Evolutionary conservation across 2,113 vertebrate genomes (phyloP).

Genomic region (Melierax canorus): DNA sequence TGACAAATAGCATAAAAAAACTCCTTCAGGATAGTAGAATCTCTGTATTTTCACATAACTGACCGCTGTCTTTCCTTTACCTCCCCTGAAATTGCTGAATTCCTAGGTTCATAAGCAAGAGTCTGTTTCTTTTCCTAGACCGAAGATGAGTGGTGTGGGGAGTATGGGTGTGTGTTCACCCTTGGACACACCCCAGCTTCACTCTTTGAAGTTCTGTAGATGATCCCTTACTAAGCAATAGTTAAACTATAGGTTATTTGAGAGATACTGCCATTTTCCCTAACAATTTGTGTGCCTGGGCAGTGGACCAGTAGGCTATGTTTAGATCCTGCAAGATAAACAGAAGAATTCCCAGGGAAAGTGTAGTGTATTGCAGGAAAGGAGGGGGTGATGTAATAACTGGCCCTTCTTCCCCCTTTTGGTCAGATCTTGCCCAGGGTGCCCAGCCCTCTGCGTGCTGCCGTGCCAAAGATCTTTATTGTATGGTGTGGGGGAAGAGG

Average conservation of each 20-base stretch:
- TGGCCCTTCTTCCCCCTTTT: neutral
- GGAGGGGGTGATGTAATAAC: fast-evolving
- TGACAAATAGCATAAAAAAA: neutral
- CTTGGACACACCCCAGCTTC: neutral
- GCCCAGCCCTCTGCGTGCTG: fast-evolving
- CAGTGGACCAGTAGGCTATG: fast-evolving
- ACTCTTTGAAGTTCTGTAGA: fast-evolving
- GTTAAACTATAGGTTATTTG: fast-evolving
- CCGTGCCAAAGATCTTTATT: neutral
- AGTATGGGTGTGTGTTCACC: too few relatives aligned
- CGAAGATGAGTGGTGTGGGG: neutral
- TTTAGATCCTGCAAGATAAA: neutral
- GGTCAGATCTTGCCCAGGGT: fast-evolving
- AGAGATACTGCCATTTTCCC: fast-evolving
- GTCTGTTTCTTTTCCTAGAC: neutral
- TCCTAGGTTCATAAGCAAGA: neutral
- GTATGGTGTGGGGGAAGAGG: fast-evolving
- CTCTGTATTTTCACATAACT: neutral
- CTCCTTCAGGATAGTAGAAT: neutral
- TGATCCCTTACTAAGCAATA: fast-evolving
- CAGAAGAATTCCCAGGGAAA: neutral
- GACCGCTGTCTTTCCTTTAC: too few relatives aligned
- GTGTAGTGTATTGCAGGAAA: neutral
- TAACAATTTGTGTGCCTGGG: fast-evolving
- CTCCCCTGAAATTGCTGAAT: fast-evolving